A percentile compares a stretch with the other conserved stretches of the same genome.
Evolutionary conservation across 2,797 vertebrate species (phyloP).

Genomic region (Xiphophorus birchmanni): DNA sequence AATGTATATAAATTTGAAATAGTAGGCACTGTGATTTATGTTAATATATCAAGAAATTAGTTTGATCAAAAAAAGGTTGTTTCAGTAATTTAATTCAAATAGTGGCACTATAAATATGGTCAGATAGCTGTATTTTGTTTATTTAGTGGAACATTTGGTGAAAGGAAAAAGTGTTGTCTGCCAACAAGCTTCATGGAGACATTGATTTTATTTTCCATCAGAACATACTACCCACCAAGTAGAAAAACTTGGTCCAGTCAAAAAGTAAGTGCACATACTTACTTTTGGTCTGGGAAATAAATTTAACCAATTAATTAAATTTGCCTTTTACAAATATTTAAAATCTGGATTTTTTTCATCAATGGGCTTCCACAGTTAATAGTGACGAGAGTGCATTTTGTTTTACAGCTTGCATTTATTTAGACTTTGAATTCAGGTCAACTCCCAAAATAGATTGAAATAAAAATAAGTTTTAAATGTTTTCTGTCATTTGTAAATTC

Average conservation of each 20-base stretch:
- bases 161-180: neutral
- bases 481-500: too few species aligned
- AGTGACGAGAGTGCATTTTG: too few species aligned
- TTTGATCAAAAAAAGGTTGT: neutral
- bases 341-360: too few species aligned
- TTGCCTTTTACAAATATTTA: too few species aligned
- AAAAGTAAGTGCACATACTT: neutral
- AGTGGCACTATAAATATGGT: neutral
- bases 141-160: neutral
- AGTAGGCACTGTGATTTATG: neutral
- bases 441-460: too few species aligned
- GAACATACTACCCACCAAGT: neutral
- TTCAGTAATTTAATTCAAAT: neutral
- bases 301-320: too few species aligned
- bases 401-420: too few species aligned
- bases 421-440: too few species aligned
- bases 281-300: too few species aligned
- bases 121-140: neutral
- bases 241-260: neutral
- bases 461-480: too few species aligned
- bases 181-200: neutral
- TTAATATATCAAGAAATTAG: neutral
- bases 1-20: neutral
- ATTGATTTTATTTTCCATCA: too few species aligned
- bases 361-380: too few species aligned